Conservation (phyloP, 2,888 invertebrate species). For the Lottia gigantea region DNA sequence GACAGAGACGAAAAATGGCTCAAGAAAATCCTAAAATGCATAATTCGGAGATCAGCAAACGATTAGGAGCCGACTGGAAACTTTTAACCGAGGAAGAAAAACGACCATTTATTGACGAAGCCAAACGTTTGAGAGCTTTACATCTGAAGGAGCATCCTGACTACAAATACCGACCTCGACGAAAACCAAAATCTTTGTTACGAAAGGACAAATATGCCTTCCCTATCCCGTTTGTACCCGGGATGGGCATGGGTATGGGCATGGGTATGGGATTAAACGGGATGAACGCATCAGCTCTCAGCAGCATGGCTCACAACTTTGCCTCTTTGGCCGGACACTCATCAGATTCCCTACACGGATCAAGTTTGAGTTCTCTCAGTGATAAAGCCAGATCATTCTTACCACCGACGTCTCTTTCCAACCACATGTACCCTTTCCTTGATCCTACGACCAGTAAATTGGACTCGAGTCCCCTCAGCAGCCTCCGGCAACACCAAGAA, state of each 20-base stretch:
- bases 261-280: slow-evolving; percentile 16
- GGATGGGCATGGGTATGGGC: slow-evolving; percentile 38
- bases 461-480: slow-evolving; percentile 29
- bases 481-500: slow-evolving; percentile 26
- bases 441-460: slow-evolving; percentile 43
- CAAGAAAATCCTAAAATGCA: slow-evolving; percentile 99
- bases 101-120: slow-evolving; percentile 98
- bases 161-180: slow-evolving; percentile 95
- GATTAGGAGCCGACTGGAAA: slow-evolving; percentile 99
- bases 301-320: slow-evolving; percentile 29
- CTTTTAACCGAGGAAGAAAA: slow-evolving; percentile 93
- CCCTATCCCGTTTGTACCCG: slow-evolving; percentile 58
- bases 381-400: slow-evolving; percentile 51
- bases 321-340: slow-evolving; percentile 29
- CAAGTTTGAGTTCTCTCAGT: slow-evolving; percentile 37
- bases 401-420: slow-evolving; percentile 48
- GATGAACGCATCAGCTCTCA: slow-evolving; percentile 2
- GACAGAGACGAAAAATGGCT: slow-evolving; percentile 97
- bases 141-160: slow-evolving; percentile 99
- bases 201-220: slow-evolving; percentile 85
- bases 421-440: slow-evolving; percentile 48
- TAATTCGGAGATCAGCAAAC: slow-evolving; percentile 96
- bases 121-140: slow-evolving; percentile 93
- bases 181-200: slow-evolving; percentile 87
- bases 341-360: slow-evolving; percentile 17